These are phyloP conservation scores for Drosophila gunungcola DNA, from an alignment of 1,140 invertebrate species.

Conservation along the genomic window DNA sequence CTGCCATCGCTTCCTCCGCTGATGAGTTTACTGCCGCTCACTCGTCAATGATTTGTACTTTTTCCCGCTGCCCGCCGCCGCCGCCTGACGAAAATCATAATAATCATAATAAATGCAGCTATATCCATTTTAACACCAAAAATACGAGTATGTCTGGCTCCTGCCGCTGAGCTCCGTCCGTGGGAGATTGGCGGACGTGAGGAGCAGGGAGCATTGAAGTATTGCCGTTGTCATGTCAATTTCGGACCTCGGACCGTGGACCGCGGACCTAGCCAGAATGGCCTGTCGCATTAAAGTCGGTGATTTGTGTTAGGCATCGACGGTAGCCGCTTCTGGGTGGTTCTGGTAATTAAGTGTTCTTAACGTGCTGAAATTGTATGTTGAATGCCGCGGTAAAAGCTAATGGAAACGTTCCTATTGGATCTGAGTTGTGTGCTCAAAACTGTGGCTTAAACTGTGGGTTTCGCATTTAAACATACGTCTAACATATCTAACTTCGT, in stretches of 20 bases:
- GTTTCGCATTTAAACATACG: neutral
- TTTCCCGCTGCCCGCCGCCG: constrained; percentile 38
- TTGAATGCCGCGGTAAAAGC: constrained; percentile 29
- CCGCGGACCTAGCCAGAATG: constrained; percentile 6
- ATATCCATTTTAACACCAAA: constrained; percentile 83
- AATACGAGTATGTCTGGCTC: constrained; percentile 59
- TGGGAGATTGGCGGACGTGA: constrained; percentile 1
- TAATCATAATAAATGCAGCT: constrained; percentile 83
- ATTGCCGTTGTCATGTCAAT: constrained; percentile 79
- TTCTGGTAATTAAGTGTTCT: constrained; percentile 74
- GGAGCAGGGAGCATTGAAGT: constrained; percentile 47
- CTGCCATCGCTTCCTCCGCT: constrained; percentile 51
- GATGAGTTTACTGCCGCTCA: constrained; percentile 75
- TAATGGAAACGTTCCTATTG: constrained; percentile 17
- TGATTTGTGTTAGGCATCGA: constrained; percentile 78
- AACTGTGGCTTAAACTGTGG: neutral
- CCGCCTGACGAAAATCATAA: constrained; percentile 78
- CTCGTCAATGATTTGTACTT: constrained; percentile 76
- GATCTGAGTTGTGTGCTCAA: neutral
- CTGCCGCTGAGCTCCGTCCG: constrained; percentile 9
- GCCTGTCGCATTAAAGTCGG: constrained; percentile 76
- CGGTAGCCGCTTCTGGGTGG: constrained; percentile 68
- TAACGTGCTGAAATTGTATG: constrained; percentile 67
- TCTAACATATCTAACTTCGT: no score
- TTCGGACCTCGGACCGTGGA: constrained; percentile 28